These are phyloP conservation scores for Chrysochloris asiatica DNA, from an alignment of 2,113 vertebrate genomes.

Conservation along the genomic window DNA sequence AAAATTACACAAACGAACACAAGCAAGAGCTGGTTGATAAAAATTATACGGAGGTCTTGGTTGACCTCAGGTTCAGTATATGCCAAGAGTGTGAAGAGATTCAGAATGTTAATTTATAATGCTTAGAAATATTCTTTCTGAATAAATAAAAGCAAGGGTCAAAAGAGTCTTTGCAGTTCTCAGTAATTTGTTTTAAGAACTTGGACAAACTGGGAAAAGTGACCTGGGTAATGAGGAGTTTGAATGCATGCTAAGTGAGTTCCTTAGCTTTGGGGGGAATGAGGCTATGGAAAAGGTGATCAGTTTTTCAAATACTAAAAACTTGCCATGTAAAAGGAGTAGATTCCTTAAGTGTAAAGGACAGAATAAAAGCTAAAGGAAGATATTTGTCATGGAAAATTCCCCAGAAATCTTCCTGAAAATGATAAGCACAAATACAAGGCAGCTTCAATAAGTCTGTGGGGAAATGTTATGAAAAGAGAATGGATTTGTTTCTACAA, in stretches of 20 bases:
- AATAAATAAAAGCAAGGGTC: background rate
- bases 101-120: background rate
- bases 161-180: background rate
- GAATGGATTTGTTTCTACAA: no score
- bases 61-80: conserved; percentile 13
- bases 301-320: background rate
- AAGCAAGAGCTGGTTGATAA: background rate
- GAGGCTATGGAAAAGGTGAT: rapidly evolving
- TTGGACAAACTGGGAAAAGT: background rate
- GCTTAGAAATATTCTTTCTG: background rate
- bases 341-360: background rate
- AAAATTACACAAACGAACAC: background rate
- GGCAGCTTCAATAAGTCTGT: no score
- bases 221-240: background rate
- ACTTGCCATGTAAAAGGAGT: background rate
- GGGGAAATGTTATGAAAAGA: no score
- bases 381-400: background rate
- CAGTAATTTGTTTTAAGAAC: background rate
- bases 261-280: background rate
- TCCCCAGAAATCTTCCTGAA: background rate
- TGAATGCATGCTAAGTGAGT: background rate
- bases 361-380: conserved; percentile 1
- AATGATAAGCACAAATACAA: background rate
- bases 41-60: background rate
- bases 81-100: background rate